These are phyloP conservation scores for Troides aeacus DNA, from an alignment of 2,888 invertebrate genomes.

Conservation along the genomic window DNA sequence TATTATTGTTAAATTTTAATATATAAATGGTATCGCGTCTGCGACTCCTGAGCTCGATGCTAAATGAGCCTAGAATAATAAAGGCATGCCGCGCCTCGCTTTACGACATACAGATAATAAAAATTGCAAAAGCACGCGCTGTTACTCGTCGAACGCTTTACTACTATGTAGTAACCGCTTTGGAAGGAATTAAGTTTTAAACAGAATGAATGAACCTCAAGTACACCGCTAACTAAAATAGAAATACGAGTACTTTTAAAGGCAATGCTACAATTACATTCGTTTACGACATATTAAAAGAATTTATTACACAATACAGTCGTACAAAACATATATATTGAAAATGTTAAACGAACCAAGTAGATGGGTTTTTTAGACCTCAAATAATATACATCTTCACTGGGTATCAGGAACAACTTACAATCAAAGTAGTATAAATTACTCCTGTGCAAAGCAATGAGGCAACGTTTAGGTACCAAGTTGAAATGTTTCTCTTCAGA, in stretches of 20 bases:
- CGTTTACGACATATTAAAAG: not conserved
- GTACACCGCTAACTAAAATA: not conserved
- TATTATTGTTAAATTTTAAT: not conserved
- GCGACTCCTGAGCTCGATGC: not conserved
- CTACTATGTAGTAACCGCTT: slow-evolving; percentile 3
- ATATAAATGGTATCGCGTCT: not conserved
- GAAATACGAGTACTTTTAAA: not conserved
- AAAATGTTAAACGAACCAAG: no score
- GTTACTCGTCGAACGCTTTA: not conserved
- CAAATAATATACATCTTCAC: no score
- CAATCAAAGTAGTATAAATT: no score
- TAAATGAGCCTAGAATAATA: not conserved
- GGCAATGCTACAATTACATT: not conserved
- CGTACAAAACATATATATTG: not conserved
- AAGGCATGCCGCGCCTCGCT: not conserved
- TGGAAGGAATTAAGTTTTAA: not conserved
- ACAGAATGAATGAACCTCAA: not conserved
- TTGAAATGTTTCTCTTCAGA: no score
- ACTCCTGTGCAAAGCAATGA: no score
- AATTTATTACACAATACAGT: not conserved
- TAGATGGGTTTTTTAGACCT: no score
- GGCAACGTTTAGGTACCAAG: no score
- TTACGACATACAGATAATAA: not conserved
- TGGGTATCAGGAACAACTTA: no score
- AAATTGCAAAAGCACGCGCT: slow-evolving; percentile 11